Evolutionary conservation across 1,140 invertebrate species (phyloP), one percentile per base, ranked within the genome.

Genomic region (Gonioctena quinquepunctata): DNA sequence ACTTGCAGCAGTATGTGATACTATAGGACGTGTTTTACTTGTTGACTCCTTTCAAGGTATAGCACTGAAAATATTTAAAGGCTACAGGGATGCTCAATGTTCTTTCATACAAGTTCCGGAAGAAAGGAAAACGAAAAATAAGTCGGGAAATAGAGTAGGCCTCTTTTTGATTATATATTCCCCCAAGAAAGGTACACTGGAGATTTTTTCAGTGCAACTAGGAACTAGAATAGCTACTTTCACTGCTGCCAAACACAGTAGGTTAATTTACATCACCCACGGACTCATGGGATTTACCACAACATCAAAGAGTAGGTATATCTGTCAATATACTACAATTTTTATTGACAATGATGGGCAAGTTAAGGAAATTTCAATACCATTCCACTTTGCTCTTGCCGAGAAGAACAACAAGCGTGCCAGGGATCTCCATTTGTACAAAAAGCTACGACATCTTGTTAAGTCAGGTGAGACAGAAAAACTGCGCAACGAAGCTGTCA

Each of bases 31-130:
- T 75, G 92, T 99, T 0, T 88, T 92, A 56, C 85, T 99, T 2
- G 81, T 98, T 13, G 95, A 98, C 83, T 90, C 93, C 21, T 87
- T 87, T 33, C 89, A 88, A 77, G 94, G 95, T 6, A 87, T 93
- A 63, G 90, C 92, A 18, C 81, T 97, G 18, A 87, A 95, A 68
- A 92, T 97, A 81, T 97, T 95, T 88, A 98, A 98, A 87, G 96
- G 96, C 7, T 98, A 97, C 81, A 86, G 96, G 67, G 93, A 98
- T 84, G 95, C 96, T 6, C 94, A 98, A 79, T 95, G 93, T 84
- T 92, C 91, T 5, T 99, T 96, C 90, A 85, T 97, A 48, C 90
- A 94, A 84, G 92, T 92, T 28, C 81, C 86, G 5, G 91, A 93
- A 78, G 86, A 86, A 71, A 77, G 77, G 68, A 85, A 86, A 69